Evolutionary conservation across 92 coral and sea anemone genomes (phyloP).

Genomic region (Palythoa grandis): DNA sequence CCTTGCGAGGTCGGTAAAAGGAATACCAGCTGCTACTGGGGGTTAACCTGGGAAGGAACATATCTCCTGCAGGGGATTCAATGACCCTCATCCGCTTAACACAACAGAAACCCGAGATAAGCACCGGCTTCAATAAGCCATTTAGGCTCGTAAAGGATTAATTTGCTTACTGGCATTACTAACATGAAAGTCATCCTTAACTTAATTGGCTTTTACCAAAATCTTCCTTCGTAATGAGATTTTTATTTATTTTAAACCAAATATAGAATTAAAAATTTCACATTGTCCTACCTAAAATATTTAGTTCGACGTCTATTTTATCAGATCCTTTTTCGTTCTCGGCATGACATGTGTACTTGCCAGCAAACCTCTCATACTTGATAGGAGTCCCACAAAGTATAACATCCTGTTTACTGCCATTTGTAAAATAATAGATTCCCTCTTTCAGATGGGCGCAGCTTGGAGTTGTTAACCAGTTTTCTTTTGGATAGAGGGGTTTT

Average conservation of each 20-base stretch:
- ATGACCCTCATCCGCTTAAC: too few species aligned
- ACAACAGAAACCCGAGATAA: too few species aligned
- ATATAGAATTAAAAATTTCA: not conserved
- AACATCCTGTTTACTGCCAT: conserved; percentile 30
- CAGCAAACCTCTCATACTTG: conserved; percentile 23
- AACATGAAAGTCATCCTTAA: too few species aligned
- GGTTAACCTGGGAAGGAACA: too few species aligned
- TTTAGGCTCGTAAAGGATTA: too few species aligned
- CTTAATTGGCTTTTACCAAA: too few species aligned
- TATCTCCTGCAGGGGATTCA: too few species aligned
- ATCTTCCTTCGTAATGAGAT: too few species aligned
- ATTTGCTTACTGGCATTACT: too few species aligned
- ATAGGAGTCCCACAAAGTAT: conserved; percentile 19
- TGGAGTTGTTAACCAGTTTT: conserved; percentile 5
- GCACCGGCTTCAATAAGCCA: too few species aligned
- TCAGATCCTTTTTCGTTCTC: conserved; percentile 16
- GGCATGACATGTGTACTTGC: conserved; percentile 19
- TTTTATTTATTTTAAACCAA: not conserved
- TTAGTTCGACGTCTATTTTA: conserved; percentile 6
- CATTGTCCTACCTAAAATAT: conserved; percentile 11
- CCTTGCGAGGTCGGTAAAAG: too few species aligned
- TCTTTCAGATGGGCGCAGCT: conserved; percentile 5
- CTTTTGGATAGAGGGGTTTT: conserved; percentile 6
- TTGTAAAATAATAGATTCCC: conserved; percentile 14
- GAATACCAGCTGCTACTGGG: too few species aligned